Evolutionary conservation across 1,140 invertebrate species (phyloP).

Genomic region (Ceratina australensis): DNA sequence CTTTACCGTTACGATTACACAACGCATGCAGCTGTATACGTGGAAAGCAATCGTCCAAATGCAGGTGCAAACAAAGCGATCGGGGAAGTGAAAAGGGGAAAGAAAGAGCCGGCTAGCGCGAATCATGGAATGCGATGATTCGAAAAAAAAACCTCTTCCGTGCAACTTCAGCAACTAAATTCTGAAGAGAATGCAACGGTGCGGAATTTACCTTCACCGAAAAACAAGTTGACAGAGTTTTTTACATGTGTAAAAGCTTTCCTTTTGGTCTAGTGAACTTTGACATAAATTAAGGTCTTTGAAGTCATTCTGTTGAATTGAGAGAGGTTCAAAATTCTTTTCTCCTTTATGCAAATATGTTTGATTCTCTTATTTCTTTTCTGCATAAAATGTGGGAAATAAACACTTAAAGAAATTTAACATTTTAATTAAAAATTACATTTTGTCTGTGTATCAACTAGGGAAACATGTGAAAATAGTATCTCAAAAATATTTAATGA

Average conservation of each 20-base stretch:
- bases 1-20: slow-evolving; percentile 45
- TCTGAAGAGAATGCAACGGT: not conserved
- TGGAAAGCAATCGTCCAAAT: slow-evolving; percentile 44
- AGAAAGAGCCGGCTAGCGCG: slow-evolving; percentile 6
- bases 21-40: slow-evolving; percentile 16
- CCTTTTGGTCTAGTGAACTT: not conserved
- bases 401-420: too few relatives aligned
- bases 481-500: too few relatives aligned
- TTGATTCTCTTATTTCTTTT: not conserved
- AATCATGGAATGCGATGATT: slow-evolving; percentile 36
- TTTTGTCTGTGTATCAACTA: not conserved
- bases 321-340: too few relatives aligned
- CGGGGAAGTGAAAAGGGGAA: not conserved
- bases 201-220: not conserved
- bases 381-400: too few relatives aligned
- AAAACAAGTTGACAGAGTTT: not conserved
- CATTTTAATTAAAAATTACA: too few relatives aligned
- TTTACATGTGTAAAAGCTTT: not conserved
- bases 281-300: too few relatives aligned
- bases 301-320: too few relatives aligned
- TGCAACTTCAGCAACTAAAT: slow-evolving; percentile 15
- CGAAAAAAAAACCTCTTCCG: not conserved
- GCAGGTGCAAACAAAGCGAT: slow-evolving; percentile 37
- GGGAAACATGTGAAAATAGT: too few relatives aligned
- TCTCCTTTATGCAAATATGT: not conserved